Evolutionary conservation across 2,888 invertebrate genomes (phyloP), one percentile per base, ranked within the genome.

Genomic region (Keiferia lycopersicella): DNA sequence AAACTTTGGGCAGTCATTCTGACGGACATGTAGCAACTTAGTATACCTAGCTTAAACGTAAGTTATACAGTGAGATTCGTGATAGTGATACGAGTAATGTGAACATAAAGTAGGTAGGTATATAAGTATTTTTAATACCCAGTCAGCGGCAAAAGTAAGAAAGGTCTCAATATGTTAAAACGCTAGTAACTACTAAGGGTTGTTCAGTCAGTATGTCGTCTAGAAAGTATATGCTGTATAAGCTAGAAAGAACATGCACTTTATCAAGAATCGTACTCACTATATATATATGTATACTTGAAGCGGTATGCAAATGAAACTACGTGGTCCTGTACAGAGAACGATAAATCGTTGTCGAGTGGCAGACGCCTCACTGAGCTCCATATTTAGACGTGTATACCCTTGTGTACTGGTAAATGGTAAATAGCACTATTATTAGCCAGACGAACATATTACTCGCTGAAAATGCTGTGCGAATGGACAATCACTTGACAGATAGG

Each of bases 261-360:
- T 41, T 41, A 14, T 41, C 41, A 16, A n/a, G 16, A 45, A 3
- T 45, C 20, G 20, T 50, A 50, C 34, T 34, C n/a, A n/a, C 7
- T 50, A 26, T 26, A 2, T 26, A 6, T 26, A 26, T 26, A 26
- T 2, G 34, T 34, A 26, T 26, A 53, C 30, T 26, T n/a, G 48
- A 61, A 61, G 72, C 66, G 74, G 72, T 74, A 77, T 77, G 72
- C 73, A 78, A 78, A 78, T 75, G 71, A 72, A 75, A 48, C 26
- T 48, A 45, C 30, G 26, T 30, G 71, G 66, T 65, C 62, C 69
- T 66, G 26, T 30, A 30, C 53, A n/a, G 53, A 6, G 30, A 67
- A 68, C 77, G 66, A 79, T 80, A 77, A 79, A 78, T 80, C 71
- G 73, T 73, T 66, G 71, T 53, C 62, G 53, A 64, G 75, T 75